Evolutionary conservation across 1,140 invertebrate species (phyloP).

Genomic region (Liolophura sinensis): DNA sequence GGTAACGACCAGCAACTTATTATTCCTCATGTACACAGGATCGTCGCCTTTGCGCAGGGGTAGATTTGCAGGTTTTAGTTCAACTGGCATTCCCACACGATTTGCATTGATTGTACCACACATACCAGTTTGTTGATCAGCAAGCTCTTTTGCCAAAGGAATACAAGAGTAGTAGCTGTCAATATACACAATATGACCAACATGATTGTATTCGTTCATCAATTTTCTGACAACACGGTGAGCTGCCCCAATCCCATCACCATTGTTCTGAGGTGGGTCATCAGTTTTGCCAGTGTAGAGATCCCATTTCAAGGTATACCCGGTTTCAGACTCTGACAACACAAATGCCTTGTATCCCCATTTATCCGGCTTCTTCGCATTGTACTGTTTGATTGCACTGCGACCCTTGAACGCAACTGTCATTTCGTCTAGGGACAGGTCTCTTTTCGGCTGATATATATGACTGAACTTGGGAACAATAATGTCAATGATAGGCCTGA

Average conservation of each 20-base stretch:
- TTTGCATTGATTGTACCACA: too few relatives aligned
- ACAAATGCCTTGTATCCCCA: neutral
- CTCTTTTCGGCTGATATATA: neutral
- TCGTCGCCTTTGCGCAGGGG: too few relatives aligned
- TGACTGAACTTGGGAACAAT: neutral
- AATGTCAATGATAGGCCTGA: too few relatives aligned
- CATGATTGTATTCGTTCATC: too few relatives aligned
- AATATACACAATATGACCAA: too few relatives aligned
- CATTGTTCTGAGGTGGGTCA: neutral
- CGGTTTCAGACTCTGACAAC: neutral
- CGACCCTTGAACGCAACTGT: slow-evolving; percentile 55
- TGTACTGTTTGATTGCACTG: slow-evolving; percentile 49
- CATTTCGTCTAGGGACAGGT: slow-evolving; percentile 38
- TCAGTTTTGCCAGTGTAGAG: neutral
- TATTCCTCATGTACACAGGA: too few relatives aligned
- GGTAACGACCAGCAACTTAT: too few relatives aligned
- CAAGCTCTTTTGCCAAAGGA: too few relatives aligned
- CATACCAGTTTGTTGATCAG: too few relatives aligned
- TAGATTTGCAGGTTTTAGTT: too few relatives aligned
- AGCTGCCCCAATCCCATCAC: neutral
- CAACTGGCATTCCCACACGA: too few relatives aligned
- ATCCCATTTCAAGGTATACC: neutral
- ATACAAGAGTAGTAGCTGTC: too few relatives aligned
- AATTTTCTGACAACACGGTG: neutral
- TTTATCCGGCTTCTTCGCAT: neutral